Evolutionary conservation across 2,113 vertebrate genomes (phyloP), one percentile per base, ranked within the genome.

Genomic region (Tauraco erythrolophus): DNA sequence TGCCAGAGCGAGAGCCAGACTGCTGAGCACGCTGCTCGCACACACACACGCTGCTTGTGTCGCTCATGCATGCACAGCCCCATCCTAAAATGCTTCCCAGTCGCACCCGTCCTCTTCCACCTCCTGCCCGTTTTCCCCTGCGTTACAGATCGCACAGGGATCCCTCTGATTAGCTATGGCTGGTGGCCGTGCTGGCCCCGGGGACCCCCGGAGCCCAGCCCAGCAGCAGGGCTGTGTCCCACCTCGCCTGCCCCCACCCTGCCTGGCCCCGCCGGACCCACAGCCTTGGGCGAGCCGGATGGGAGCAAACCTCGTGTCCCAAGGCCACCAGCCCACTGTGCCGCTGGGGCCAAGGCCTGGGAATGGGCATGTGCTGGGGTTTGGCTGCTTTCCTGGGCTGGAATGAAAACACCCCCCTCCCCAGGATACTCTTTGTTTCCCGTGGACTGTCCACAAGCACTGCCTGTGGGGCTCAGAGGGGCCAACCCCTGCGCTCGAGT

Each of bases 331-430:
- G 85, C 82, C 94, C 2, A 37, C 91, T 72, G 92, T 69, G 88
- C 66, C 0, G 18, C 75, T 71, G 82, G 56, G 89, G 75, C 96
- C 92, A 92, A 97, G 94, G 94, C 88, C 91, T 92, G 95, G 94
- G 92, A 95, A 93, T 1, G 66, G 92, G 94, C 88, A 94, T 94
- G 85, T 90, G 94, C 85, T 96, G 88, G 90, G 92, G 48, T 92
- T 94, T 97, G 95, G 95, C 96, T 94, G 88, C 92, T 92, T 94
- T 95, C 95, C 95, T 95, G 92, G 88, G 37, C 82, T 95, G 92
- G 88, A 88, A 96, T 64, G 78, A 92, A 97, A 97, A 85, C 88
- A 88, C 23, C 27, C 51, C 74, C n/a, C 57, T 83, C 74, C 66
- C 75, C 0, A 15, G 57, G 79, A 86, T 88, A 85, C 71, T 95